phyloP scores from a whole-genome alignment of 2,797 vertebrate genomes.

The Lindbergichthys nudifrons region DNA sequence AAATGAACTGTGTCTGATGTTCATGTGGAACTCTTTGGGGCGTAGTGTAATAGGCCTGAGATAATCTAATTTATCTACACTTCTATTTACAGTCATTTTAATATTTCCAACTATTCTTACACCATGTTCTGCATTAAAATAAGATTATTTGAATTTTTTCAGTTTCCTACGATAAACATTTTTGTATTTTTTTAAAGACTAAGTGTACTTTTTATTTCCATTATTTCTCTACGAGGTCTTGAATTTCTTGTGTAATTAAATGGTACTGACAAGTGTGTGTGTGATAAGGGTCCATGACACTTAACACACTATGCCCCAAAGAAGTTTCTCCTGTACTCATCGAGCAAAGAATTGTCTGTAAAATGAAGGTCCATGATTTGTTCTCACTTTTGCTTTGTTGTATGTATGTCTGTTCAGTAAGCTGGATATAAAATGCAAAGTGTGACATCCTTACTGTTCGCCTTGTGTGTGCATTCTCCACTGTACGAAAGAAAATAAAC shows the following conservation, averaged over 20 bases:
- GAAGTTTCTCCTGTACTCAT: constrained; percentile 35
- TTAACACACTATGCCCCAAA: constrained; percentile 35
- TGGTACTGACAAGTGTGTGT: not conserved
- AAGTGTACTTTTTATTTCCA: not conserved
- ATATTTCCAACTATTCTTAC: constrained; percentile 8
- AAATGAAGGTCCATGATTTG: constrained; percentile 50
- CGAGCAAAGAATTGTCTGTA: constrained; percentile 11
- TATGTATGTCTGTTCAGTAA: constrained; percentile 63
- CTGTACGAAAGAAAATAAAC: constrained; percentile 74
- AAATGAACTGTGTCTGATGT: constrained; percentile 31
- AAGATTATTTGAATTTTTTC: constrained; percentile 13
- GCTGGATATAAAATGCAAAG: constrained; percentile 72
- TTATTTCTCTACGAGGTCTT: constrained; percentile 3
- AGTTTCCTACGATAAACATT: not conserved
- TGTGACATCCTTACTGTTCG: constrained; percentile 76
- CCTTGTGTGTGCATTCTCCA: constrained; percentile 73
- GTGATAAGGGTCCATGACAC: constrained; percentile 6
- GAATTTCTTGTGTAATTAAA: not conserved
- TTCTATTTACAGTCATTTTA: constrained; percentile 12
- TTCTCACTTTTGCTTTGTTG: constrained; percentile 52
- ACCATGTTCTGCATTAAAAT: not conserved
- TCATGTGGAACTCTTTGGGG: constrained; percentile 30
- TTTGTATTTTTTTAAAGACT: constrained; percentile 2
- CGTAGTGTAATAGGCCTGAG: not conserved
- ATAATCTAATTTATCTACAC: too few species aligned